A percentile compares a stretch with the other conserved stretches of the same genome.
Conservation (phyloP, 2,797 vertebrate species). For the Lepilemur septentrionalis region DNA sequence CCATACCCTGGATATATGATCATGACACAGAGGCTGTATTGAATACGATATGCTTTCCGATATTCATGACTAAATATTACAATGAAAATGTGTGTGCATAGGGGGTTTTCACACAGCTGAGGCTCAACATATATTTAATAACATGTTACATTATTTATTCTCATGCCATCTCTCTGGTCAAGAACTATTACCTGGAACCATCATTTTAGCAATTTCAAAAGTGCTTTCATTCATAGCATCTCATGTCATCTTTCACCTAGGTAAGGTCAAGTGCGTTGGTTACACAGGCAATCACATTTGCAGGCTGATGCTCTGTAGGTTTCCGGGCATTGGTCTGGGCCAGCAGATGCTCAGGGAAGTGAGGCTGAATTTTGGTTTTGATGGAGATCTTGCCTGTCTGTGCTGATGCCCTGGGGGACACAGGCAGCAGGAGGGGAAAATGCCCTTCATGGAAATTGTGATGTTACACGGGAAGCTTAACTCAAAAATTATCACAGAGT, state of each 20-base stretch:
- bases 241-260: neutral
- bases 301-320: neutral
- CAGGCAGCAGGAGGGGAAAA: neutral
- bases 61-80: neutral
- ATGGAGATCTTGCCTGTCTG: neutral
- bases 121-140: neutral
- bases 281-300: neutral
- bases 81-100: neutral
- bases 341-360: accelerated
- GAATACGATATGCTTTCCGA: neutral
- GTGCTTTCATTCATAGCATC: neutral
- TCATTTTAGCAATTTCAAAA: neutral
- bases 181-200: neutral
- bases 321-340: neutral
- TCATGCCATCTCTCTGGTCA: neutral
- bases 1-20: neutral
- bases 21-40: neutral
- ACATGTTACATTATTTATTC: neutral
- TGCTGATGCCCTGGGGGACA: neutral
- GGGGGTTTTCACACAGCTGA: neutral
- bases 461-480: neutral
- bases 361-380: neutral
- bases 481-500: neutral
- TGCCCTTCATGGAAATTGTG: neutral
- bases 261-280: neutral